Conservation (phyloP, 1,140 invertebrate species). For the Zophobas morio region DNA sequence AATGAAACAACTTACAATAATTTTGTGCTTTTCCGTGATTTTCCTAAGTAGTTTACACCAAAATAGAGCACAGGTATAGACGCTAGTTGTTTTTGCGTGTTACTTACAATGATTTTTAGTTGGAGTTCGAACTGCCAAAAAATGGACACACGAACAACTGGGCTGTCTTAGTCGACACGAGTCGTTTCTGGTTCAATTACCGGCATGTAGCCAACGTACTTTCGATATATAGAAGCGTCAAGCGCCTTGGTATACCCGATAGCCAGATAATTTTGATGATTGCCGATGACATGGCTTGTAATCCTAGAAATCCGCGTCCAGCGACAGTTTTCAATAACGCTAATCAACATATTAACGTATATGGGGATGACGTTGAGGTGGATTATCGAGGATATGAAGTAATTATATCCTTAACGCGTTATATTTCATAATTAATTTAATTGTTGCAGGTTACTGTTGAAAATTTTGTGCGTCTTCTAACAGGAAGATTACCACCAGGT, state of each 20-base stretch:
- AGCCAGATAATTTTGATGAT: conserved; percentile 98
- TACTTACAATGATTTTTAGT: conserved; percentile 19
- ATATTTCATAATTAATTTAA: conserved; percentile 27
- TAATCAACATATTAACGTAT: conserved; percentile 98
- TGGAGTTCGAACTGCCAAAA: conserved; percentile 65
- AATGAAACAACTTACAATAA: too few species aligned
- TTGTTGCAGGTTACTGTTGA: conserved; percentile 90
- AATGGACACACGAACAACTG: conserved; percentile 97
- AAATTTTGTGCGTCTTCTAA: conserved; percentile 97
- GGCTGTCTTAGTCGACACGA: conserved; percentile 98
- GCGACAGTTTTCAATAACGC: conserved; percentile 99
- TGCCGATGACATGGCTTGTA: conserved; percentile 99
- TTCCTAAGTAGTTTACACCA: too few species aligned
- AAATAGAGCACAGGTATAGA: conserved; percentile 1
- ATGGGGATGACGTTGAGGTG: conserved; percentile 99
- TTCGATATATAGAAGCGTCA: conserved; percentile 98
- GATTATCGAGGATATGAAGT: conserved; percentile 99
- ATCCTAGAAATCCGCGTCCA: conserved; percentile 97
- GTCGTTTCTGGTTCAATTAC: conserved; percentile 99
- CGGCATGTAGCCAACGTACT: conserved; percentile 99
- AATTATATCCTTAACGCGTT: conserved; percentile 41
- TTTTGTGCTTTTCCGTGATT: too few species aligned
- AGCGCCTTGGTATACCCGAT: conserved; percentile 97
- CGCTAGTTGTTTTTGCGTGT: background rate
- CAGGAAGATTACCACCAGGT: conserved; percentile 89